Base-by-base conservation (phyloP, 2,797 vertebrate species). In the Poliocrania exsul region DNA sequence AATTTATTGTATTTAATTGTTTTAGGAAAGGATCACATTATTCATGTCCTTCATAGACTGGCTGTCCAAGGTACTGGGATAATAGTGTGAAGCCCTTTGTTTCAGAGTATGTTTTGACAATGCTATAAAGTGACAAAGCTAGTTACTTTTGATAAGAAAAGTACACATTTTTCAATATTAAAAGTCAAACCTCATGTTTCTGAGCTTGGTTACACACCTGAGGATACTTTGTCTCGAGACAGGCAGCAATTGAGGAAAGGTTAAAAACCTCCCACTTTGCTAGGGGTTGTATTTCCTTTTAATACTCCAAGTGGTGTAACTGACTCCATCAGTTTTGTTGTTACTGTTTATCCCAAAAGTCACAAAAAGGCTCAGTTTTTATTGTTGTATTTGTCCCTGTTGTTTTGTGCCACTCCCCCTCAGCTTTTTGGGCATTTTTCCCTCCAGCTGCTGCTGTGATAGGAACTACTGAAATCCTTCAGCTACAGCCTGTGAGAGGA, bases 341-440 rank as follows among this genome's bases (percentile, higher is more conserved):
- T 67, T 79, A 33, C 8, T 60, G 2, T 51, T 72, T 40, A 49
- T 67, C 23, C 33, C 44, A 40, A 37, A 89, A 67, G 17, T 80
- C 2, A 1, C 71, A 75, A 49, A 3, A 46, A 70, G 3, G 13
- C 50, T 21, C 28, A 9, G 0, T 46, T 53, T 53, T 71, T 7
- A 2, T 37, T 25, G n/a, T 56, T 86, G 5, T 23, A 29, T 73
- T 70, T 67, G 23, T 1, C 37, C 23, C 28, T 51, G 40, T n/a
- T n/a, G 40, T 31, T 81, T 78, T 62, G 11, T 44, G 40, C 47
- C 8, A 1, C 4, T 8, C 4, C 2, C 1, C 1, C 3, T 8
- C 37, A 50, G 15, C 3, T 47, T 77, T 62, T 18, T 3, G 13
- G 24, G 24, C 8, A 4, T 9, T 65, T 79, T 54, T 21, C 1